phyloP scores from a whole-genome alignment of 2,113 vertebrate species.

The Microcebus lehilahytsara region DNA sequence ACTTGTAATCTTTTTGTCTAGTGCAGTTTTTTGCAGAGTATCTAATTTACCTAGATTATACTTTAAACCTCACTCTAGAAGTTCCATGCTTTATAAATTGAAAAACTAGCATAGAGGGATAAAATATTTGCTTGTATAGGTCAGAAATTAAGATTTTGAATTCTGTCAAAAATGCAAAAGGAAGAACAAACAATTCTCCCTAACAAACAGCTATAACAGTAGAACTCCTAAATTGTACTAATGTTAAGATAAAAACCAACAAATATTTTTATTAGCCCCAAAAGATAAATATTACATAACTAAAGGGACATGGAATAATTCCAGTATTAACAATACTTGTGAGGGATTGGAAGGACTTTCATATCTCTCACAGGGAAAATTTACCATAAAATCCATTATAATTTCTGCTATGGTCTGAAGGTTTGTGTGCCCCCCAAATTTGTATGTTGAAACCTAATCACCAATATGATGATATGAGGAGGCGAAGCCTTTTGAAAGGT shows the following conservation, averaged over 20 bases:
- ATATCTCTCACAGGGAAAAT: background rate
- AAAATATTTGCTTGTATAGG: background rate
- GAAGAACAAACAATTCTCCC: background rate
- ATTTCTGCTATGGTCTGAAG: background rate
- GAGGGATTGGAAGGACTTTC: background rate
- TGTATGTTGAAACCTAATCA: background rate
- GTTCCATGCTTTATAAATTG: background rate
- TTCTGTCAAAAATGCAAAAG: background rate
- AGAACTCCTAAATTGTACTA: background rate
- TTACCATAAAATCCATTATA: background rate
- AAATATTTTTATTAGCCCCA: background rate
- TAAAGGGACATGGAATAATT: constrained; percentile 9
- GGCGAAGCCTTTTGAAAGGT: too few species aligned
- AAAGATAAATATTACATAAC: background rate
- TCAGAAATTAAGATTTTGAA: background rate
- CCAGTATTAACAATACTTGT: constrained; percentile 18
- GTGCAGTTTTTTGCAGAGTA: background rate
- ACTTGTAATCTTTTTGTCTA: background rate
- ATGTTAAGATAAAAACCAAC: background rate
- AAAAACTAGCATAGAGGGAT: background rate
- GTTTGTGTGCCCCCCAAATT: background rate
- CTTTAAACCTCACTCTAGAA: background rate
- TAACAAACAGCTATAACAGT: background rate
- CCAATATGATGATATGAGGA: background rate
- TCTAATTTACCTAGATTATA: background rate